phyloP scores from a whole-genome alignment of 2,888 invertebrate species.

The Scaptomyza flava region DNA sequence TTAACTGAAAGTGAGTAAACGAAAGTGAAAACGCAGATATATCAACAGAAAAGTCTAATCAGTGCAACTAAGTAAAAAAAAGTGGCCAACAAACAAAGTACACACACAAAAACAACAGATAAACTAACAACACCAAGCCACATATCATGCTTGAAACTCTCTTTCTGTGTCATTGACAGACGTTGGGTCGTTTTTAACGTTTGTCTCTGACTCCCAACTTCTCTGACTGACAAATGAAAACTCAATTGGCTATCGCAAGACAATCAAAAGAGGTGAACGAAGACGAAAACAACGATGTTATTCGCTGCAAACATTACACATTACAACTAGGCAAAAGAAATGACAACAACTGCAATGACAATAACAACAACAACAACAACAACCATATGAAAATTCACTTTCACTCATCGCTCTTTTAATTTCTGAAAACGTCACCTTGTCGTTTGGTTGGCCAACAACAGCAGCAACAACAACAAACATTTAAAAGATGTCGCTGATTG shows the following conservation, averaged over 20 bases:
- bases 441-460: slow-evolving; percentile 39
- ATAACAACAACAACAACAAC: slow-evolving; percentile 38
- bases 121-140: slow-evolving; percentile 40
- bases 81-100: slow-evolving; percentile 59
- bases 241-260: slow-evolving; percentile 78
- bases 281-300: slow-evolving; percentile 41
- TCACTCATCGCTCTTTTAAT: slow-evolving; percentile 75
- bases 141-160: slow-evolving; percentile 74
- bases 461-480: slow-evolving; percentile 35
- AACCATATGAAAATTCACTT: slow-evolving; percentile 71
- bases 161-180: slow-evolving; percentile 79
- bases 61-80: slow-evolving; percentile 55
- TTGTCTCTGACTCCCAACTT: slow-evolving; percentile 28
- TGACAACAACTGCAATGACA: slow-evolving; percentile 68
- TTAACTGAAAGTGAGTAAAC: slow-evolving; percentile 60
- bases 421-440: slow-evolving; percentile 76
- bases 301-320: slow-evolving; percentile 67
- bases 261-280: slow-evolving; percentile 72
- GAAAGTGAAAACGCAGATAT: slow-evolving; percentile 64
- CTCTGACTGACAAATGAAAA: slow-evolving; percentile 76
- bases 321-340: slow-evolving; percentile 72
- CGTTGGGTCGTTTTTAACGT: slow-evolving; percentile 58
- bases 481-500: slow-evolving; percentile 70
- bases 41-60: slow-evolving; percentile 57
- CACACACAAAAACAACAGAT: slow-evolving; percentile 48